Evolutionary conservation across 2,888 invertebrate genomes (phyloP).

Genomic region (Cryptophagus acutangulus): DNA sequence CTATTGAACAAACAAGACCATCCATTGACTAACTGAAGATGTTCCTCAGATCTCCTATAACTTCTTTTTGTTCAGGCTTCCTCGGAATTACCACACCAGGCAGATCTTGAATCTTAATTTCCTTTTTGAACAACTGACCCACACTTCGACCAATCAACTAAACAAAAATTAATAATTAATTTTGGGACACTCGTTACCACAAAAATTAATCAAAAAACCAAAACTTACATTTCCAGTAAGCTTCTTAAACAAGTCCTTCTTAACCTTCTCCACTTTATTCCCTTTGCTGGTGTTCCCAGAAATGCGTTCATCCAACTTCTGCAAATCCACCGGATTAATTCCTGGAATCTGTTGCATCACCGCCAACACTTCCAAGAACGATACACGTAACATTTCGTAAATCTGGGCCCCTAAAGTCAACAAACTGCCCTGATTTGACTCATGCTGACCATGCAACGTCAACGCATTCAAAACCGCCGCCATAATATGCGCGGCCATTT

Average conservation of each 20-base stretch:
- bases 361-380: conserved; percentile 65
- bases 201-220: conserved; percentile 3
- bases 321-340: conserved; percentile 72
- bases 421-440: conserved; percentile 77
- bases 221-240: conserved; percentile 68
- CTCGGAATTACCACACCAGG: conserved; percentile 60
- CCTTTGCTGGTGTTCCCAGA: conserved; percentile 61
- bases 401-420: conserved; percentile 77
- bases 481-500: conserved; percentile 69
- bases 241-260: conserved; percentile 87
- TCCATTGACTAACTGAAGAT: conserved; percentile 38
- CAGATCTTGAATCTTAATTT: conserved; percentile 79
- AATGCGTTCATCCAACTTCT: conserved; percentile 82
- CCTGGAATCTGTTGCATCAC: conserved; percentile 77
- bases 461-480: conserved; percentile 67
- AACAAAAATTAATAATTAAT: conserved; percentile 17
- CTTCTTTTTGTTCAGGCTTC: conserved; percentile 39
- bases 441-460: conserved; percentile 85
- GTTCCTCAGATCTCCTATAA: conserved; percentile 42
- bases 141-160: conserved; percentile 80
- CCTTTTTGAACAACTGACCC: conserved; percentile 82
- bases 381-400: conserved; percentile 76
- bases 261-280: conserved; percentile 81
- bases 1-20: conserved; percentile 2
- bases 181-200: neutral